Base-by-base conservation (phyloP, 1,140 invertebrate species). In the Drosophila kohkoa region DNA sequence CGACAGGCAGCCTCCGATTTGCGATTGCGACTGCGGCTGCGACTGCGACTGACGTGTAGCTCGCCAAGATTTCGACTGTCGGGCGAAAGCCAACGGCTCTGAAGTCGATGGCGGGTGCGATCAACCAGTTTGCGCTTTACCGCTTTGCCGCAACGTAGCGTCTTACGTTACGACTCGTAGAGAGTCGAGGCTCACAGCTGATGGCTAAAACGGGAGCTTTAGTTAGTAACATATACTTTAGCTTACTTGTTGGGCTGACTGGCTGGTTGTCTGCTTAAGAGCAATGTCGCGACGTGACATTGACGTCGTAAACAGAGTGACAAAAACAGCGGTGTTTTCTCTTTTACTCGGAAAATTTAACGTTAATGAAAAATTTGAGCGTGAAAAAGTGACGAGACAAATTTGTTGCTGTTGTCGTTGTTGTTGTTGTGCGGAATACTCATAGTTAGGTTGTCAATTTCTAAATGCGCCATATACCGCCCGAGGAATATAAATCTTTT, bases 91-190 rank as follows among this genome's bases (percentile, higher is more conserved):
- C 83, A 83, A 64, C 62, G 66, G 38, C 45, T 64, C 46, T 15
- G 52, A 28, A 8, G 46, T 57, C 45, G 60, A 70, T 71, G 73
- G 83, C 83, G 77, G 80, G 85, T 88, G 81, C 80, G 69, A 83
- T 89, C 83, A 88, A 88, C 83, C 83, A 88, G 83, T 88, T 88
- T 87, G 52, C 59, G 52, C 38, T 38, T 59, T 16, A 63, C 69
- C 35, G 55, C 54, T 46, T 60, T 58, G 70, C 60, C 55, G 58
- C 62, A 58, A 71, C 81, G 81, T 85, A 85, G 77, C 73, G 52
- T 41, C 62, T 79, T 79, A 86, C 82, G 82, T 65, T 49, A 25
- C 20, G 13, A 15, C 30, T 58, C 8, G 51, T 46, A 68, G 59
- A 86, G 51, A 73, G 68, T 1, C 38, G 13, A 3, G 35, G 13